phyloP scores from a whole-genome alignment of 2,113 vertebrate species.

The Solenodon paradoxus region DNA sequence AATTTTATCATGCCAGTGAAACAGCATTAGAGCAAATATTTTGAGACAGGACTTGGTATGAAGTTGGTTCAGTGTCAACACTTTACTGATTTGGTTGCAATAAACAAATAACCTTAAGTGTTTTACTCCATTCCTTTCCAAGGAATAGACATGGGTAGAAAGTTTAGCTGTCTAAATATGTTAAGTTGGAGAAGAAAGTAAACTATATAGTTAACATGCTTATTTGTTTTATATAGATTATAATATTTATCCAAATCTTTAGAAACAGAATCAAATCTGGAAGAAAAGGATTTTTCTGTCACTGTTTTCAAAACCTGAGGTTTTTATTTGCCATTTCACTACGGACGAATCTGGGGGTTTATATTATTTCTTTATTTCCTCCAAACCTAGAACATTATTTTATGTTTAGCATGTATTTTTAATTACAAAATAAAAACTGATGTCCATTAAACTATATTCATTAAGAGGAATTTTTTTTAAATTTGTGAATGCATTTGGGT shows the following conservation, averaged over 20 bases:
- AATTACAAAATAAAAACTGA: not conserved
- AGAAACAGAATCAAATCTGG: not conserved
- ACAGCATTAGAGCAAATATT: constrained; percentile 53
- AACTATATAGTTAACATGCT: constrained; percentile 13
- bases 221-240: not conserved
- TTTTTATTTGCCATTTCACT: not conserved
- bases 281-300: not conserved
- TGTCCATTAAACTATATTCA: not conserved
- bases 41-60: constrained; percentile 3
- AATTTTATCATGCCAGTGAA: constrained; percentile 46
- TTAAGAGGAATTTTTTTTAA: not conserved
- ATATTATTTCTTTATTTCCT: not conserved
- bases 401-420: not conserved
- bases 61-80: constrained; percentile 51
- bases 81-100: constrained; percentile 44
- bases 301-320: not conserved
- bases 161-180: not conserved
- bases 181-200: constrained; percentile 1
- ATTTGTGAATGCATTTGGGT: not conserved
- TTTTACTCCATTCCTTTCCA: constrained; percentile 24
- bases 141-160: not conserved
- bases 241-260: not conserved
- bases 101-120: constrained; percentile 50
- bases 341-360: not conserved
- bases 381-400: not conserved